Evolutionary conservation across 2,113 vertebrate species (phyloP), one percentile per base, ranked within the genome.

Genomic region (Pelecanus crispus): DNA sequence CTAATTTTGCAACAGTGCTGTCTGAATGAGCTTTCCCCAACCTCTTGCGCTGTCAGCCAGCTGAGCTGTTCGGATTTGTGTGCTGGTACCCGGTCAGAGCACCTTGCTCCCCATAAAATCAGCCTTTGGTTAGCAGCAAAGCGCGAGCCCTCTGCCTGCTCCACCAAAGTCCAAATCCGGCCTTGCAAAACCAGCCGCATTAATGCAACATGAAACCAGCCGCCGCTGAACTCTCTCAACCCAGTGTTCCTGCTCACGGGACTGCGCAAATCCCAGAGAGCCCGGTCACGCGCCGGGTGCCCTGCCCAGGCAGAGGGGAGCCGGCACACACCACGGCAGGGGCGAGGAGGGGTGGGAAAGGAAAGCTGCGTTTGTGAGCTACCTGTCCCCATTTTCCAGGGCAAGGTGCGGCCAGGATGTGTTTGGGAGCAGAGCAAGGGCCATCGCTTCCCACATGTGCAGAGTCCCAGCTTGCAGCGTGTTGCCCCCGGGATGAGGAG

Each of bases 371-470:
- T 11, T 31, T 31, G 29, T 29, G 44, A 73, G 89, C 71, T 61
- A 5, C 40, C 28, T 6, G 1, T n/a, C 44, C 68, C 22, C 6
- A 2, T 59, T 74, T 67, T 77, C 49, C 38, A 71, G 83, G 40
- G 34, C 6, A 52, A 20, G 52, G 45, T 26, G 36, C 1, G 0
- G 7, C 34, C 31, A 29, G 40, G 49, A 24, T 1, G 5, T 6
- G 6, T 49, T 56, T 49, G 36, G 73, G 65, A 85, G 36, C 73
- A 52, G 81, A 52, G 66, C 58, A 38, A 49, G 50, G 44, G 36
- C 50, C 18, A 1, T 50, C 1, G 3, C 22, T 66, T 73, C 45
- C 22, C 17, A 4, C 0, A 1, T 6, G 16, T 29, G 73, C 13
- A 1, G n/a, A 42, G 50, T 50, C 31, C 49, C 58, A 58, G 34